These are phyloP conservation scores for Drosophila hamatofila DNA, from an alignment of 2,888 invertebrate species.

Conservation along the genomic window DNA sequence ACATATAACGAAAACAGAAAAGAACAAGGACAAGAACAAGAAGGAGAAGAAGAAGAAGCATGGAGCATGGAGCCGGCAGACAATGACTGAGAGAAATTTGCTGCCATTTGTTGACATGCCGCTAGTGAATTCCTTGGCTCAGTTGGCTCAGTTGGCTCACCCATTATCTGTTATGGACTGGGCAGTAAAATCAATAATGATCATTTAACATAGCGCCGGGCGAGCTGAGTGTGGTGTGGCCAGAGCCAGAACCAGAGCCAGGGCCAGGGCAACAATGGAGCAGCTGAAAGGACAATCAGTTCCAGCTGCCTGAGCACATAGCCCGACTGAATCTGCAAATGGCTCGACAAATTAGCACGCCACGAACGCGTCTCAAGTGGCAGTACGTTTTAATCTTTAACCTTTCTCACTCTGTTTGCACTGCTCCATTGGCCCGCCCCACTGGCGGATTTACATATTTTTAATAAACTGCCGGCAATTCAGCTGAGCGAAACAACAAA, in stretches of 20 bases:
- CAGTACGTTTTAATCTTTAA: slow-evolving; percentile 36
- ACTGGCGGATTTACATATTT: slow-evolving; percentile 57
- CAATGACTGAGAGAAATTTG: slow-evolving; percentile 59
- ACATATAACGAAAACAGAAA: not conserved
- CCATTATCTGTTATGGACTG: slow-evolving; percentile 47
- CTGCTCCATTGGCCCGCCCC: not conserved
- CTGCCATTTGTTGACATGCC: slow-evolving; percentile 72
- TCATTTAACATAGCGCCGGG: slow-evolving; percentile 60
- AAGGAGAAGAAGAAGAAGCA: not conserved
- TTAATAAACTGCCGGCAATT: slow-evolving; percentile 68
- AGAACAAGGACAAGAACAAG: not conserved
- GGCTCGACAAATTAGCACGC: slow-evolving; percentile 43
- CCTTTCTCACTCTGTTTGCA: slow-evolving; percentile 22
- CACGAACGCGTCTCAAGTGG: slow-evolving; percentile 34
- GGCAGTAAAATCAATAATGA: slow-evolving; percentile 73
- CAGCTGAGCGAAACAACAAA: slow-evolving; percentile 48
- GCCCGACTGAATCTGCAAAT: slow-evolving; percentile 16
- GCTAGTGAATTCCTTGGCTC: slow-evolving; percentile 25
- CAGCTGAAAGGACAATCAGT: slow-evolving; percentile 34
- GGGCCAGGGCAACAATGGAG: not conserved
- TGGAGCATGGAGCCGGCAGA: slow-evolving; percentile 1
- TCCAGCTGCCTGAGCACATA: slow-evolving; percentile 38
- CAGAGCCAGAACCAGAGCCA: not conserved
- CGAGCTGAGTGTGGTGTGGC: not conserved
- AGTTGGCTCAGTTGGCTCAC: slow-evolving; percentile 15